Percentiles rank a stretch among this genome's conserved stretches.
phyloP scores from a whole-genome alignment of 2,888 invertebrate species.

The Julus scandinavius region DNA sequence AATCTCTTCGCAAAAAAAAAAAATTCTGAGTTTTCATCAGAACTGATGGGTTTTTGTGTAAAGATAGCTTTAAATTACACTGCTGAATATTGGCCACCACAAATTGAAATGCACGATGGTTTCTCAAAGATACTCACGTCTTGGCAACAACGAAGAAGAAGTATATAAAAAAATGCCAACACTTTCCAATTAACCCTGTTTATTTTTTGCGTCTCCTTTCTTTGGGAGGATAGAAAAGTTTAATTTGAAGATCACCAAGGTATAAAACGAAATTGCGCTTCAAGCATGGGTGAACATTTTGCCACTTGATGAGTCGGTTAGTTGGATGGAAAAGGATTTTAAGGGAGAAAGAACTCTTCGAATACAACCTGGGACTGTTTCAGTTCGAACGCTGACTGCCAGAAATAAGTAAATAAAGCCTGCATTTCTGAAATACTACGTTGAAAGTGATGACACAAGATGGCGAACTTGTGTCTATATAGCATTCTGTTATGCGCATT shows the following conservation, averaged over 20 bases:
- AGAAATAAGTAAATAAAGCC: not conserved
- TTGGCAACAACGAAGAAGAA: not conserved
- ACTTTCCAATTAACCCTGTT: conserved; percentile 33
- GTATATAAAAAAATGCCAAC: not conserved
- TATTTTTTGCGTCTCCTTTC: not conserved
- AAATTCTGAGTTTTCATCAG: not conserved
- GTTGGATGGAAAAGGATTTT: not conserved
- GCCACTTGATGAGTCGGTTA: conserved; percentile 27
- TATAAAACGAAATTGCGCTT: conserved; percentile 19
- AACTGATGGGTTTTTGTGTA: not conserved
- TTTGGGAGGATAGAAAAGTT: not conserved
- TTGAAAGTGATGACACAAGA: not conserved
- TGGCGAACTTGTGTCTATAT: not conserved
- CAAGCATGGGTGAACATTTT: conserved; percentile 27
- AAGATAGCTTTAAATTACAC: too few relatives aligned
- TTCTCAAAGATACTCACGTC: not conserved
- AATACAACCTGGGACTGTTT: not conserved
- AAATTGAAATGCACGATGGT: not conserved
- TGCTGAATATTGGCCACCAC: not conserved
- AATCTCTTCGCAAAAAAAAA: too few relatives aligned
- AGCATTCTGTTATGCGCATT: not conserved
- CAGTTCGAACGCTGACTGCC: not conserved
- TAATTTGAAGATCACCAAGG: conserved; percentile 27
- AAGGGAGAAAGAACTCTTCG: not conserved
- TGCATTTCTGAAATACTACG: not conserved